These are phyloP conservation scores for Hirtodrosophila trivittata DNA, from an alignment of 2,888 invertebrate species.

Conservation along the genomic window DNA sequence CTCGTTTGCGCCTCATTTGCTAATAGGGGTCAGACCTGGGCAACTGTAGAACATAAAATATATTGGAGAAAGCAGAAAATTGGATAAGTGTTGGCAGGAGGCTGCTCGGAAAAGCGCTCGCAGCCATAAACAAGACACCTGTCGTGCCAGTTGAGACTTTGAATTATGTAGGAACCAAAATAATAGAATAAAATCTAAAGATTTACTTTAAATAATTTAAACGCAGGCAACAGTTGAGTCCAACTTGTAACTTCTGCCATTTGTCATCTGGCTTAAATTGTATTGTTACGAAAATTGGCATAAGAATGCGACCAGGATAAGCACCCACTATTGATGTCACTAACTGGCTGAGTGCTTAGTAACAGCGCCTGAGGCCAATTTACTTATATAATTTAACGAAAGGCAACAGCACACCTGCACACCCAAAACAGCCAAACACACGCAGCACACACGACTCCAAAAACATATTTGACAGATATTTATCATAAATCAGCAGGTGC, in stretches of 20 bases:
- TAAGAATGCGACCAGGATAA: too few relatives aligned
- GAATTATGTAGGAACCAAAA: too few relatives aligned
- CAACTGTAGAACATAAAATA: constrained; percentile 7
- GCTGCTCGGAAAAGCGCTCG: too few relatives aligned
- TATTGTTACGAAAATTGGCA: too few relatives aligned
- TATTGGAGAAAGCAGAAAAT: background rate
- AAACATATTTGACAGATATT: constrained; percentile 16
- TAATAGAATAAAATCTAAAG: too few relatives aligned
- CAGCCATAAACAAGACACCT: too few relatives aligned
- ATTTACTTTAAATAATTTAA: too few relatives aligned
- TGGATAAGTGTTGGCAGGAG: background rate
- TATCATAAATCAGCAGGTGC: constrained; percentile 35
- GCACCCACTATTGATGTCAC: constrained; percentile 38
- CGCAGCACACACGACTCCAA: background rate
- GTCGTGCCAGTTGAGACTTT: too few relatives aligned
- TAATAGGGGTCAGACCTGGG: constrained; percentile 26
- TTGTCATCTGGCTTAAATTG: too few relatives aligned
- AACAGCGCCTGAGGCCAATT: constrained; percentile 33
- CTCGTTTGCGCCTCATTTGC: constrained; percentile 50
- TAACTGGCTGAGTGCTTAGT: constrained; percentile 37
- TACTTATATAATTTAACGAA: constrained; percentile 44
- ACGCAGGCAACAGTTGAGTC: too few relatives aligned
- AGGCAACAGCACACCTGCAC: constrained; percentile 4
- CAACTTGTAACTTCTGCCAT: too few relatives aligned
- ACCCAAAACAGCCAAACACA: constrained; percentile 1